Base-by-base conservation (phyloP, 2,797 vertebrate species). In the Sebastes umbrosus region DNA sequence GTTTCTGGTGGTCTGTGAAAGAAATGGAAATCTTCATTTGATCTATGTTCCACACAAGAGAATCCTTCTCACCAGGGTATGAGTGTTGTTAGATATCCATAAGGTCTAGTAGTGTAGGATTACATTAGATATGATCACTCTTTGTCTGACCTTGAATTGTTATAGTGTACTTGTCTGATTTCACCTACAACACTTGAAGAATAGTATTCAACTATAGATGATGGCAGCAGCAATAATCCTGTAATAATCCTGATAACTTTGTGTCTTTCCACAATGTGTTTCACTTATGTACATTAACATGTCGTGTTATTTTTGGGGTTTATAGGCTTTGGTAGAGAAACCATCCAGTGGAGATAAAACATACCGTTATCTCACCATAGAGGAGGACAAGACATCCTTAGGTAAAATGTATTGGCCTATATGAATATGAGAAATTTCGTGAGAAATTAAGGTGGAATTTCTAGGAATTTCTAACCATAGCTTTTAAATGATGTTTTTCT, bases 1-100 rank as follows among this genome's bases (percentile, higher is more conserved):
- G 12, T 99, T 99, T 93, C 90, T 99, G 89, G 91, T 98, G 52
- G 97, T 98, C 1, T 98, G 98, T 59, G 98, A 99, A 92, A 97
- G 96, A 96, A 99, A 95, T 73, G 98, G 99, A 84, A 97, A 96
- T 67, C 88, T 99, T 36, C 97, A 99, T 88, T 96, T 99, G 54
- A 95, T 99, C 82, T 97, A 97, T 62, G 95, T 99, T 13, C 96
- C 97, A 9, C 96, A 96, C 10, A 97, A 98, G 78, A 97, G 94
- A 89, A 98, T 95, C 4, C 92, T 99, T 73, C 87, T 99, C 65
- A 99, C 97, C 3, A 97, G 94, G 85, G 99, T 99, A 96, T 39
- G 78, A 14, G 2, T 67, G 10, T 32, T 70, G 11, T 22, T 16
- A 16, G 20, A 58, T 73, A 52, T 60, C 24, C 55, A 3, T 43